A percentile compares a stretch with the other conserved stretches of the same genome.
Conservation (phyloP, 2,797 vertebrate genomes). For the Bucorvus abyssinicus region DNA sequence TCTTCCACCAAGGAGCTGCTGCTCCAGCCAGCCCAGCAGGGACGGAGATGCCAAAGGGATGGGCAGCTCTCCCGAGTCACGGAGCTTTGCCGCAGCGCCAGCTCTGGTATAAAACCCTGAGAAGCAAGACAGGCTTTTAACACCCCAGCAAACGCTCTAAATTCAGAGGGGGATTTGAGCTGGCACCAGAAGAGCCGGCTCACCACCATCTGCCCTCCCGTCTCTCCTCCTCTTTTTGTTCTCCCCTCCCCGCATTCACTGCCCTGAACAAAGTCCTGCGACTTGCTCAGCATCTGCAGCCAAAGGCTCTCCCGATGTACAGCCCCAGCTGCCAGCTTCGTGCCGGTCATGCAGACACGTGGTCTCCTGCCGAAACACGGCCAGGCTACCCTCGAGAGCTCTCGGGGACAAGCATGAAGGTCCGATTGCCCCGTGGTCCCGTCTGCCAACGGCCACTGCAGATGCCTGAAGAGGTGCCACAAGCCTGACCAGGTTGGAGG, state of each 20-base stretch:
- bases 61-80: neutral
- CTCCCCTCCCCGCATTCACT: neutral
- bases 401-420: neutral
- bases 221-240: neutral
- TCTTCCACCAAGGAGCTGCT: neutral
- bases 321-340: neutral
- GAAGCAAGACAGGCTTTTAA: neutral
- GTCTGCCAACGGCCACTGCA: neutral
- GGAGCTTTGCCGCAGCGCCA: neutral
- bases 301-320: neutral
- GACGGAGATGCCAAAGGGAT: neutral
- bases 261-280: neutral
- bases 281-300: neutral
- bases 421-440: rapidly evolving
- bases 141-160: neutral
- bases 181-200: rapidly evolving
- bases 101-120: neutral
- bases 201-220: neutral
- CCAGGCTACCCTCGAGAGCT: neutral
- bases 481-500: neutral
- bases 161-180: neutral
- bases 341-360: rapidly evolving
- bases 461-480: neutral
- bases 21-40: neutral
- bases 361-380: rapidly evolving